phyloP scores from a whole-genome alignment of 2,797 vertebrate species.

The Cetoscarus ocellatus region DNA sequence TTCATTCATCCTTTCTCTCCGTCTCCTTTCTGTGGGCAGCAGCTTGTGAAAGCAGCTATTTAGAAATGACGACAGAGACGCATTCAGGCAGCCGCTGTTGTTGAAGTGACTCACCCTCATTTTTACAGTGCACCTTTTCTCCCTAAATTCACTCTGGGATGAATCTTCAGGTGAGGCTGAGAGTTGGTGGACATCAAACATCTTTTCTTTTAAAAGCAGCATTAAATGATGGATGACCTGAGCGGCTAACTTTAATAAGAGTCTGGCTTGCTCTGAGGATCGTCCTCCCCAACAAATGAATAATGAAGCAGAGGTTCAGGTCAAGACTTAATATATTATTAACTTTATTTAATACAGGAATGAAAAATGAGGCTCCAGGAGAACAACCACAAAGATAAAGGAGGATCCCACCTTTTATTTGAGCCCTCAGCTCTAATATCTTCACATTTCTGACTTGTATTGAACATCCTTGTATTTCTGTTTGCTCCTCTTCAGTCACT shows the following conservation, averaged over 20 bases:
- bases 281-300: conserved; percentile 52
- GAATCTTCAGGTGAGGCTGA: conserved; percentile 20
- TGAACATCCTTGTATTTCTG: neutral
- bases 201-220: conserved; percentile 65
- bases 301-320: conserved; percentile 56
- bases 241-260: conserved; percentile 53
- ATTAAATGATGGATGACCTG: conserved; percentile 66
- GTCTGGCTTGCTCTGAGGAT: conserved; percentile 45
- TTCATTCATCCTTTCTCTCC: conserved; percentile 61
- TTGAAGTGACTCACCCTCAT: conserved; percentile 69
- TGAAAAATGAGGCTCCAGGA: conserved; percentile 25
- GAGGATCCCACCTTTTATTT: neutral
- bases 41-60: conserved; percentile 47
- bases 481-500: neutral
- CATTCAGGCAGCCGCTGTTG: conserved; percentile 26
- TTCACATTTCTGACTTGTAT: too few species aligned
- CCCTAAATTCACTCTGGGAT: neutral
- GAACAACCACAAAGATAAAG: neutral
- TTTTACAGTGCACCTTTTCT: conserved; percentile 36
- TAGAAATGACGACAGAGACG: conserved; percentile 53
- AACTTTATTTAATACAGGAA: conserved; percentile 23
- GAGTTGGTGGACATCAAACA: conserved; percentile 24
- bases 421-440: neutral
- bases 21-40: conserved; percentile 41
- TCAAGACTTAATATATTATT: conserved; percentile 52